These are phyloP conservation scores for Sebastiscus tertius DNA, from an alignment of 2,797 vertebrate genomes.

Conservation along the genomic window DNA sequence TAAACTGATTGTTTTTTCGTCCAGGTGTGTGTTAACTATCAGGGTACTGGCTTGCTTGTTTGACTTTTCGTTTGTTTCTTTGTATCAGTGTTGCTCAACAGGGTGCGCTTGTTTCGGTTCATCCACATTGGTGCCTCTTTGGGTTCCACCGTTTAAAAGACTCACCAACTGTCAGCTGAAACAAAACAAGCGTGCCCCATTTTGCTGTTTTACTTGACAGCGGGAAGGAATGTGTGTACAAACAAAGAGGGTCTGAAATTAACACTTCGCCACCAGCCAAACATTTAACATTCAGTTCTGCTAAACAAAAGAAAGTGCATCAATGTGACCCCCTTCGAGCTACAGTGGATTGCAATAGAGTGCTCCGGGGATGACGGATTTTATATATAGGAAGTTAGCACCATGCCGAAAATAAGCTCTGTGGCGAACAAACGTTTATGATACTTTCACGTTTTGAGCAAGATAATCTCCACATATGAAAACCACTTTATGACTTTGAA, in stretches of 20 bases:
- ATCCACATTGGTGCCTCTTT: neutral
- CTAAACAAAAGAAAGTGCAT: neutral
- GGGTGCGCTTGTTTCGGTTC: slow-evolving; percentile 45
- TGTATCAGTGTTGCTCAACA: slow-evolving; percentile 30
- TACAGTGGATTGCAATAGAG: neutral
- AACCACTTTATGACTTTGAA: too few relatives aligned
- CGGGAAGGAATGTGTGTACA: slow-evolving; percentile 68
- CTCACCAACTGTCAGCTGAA: neutral
- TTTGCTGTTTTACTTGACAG: slow-evolving; percentile 64
- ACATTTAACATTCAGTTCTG: neutral
- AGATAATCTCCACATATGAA: too few relatives aligned
- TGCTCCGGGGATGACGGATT: too few relatives aligned
- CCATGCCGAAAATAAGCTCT: too few relatives aligned
- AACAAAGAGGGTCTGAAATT: slow-evolving; percentile 43
- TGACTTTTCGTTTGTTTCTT: slow-evolving; percentile 29
- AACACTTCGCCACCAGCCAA: slow-evolving; percentile 12
- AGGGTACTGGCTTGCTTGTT: slow-evolving; percentile 53
- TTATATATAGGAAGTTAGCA: too few relatives aligned
- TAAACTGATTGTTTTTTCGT: slow-evolving; percentile 28
- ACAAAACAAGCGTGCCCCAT: slow-evolving; percentile 13
- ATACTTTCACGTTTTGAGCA: too few relatives aligned
- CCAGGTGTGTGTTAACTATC: slow-evolving; percentile 50
- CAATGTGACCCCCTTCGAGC: too few relatives aligned
- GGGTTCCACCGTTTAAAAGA: neutral
- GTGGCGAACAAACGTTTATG: too few relatives aligned